These are phyloP conservation scores for Apodemia hepburni DNA, from an alignment of 2,888 invertebrate species.

Conservation along the genomic window DNA sequence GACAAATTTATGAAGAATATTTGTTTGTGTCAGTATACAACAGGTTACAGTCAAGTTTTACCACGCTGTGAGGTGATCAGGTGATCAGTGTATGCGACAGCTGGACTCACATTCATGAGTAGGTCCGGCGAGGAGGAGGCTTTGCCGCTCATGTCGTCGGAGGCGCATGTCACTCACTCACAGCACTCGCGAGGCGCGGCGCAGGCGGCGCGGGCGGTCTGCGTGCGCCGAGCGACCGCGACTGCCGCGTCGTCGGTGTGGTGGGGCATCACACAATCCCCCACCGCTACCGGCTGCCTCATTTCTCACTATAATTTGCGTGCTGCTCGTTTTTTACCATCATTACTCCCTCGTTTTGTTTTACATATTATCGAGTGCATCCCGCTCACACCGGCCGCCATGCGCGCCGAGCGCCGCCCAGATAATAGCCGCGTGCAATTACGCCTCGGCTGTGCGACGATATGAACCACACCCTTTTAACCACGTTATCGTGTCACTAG, in stretches of 20 bases:
- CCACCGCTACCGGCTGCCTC: constrained; percentile 77
- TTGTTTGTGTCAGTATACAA: not conserved
- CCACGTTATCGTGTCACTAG: constrained; percentile 29
- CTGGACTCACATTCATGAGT: constrained; percentile 79
- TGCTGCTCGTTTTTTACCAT: constrained; percentile 80
- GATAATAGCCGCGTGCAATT: constrained; percentile 76
- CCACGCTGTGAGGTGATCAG: not conserved
- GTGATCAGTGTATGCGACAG: constrained; percentile 31
- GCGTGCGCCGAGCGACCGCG: constrained; percentile 66
- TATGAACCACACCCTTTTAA: constrained; percentile 27
- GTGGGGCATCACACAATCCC: constrained; percentile 47
- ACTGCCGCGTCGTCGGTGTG: constrained; percentile 55
- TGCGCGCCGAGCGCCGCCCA: constrained; percentile 76
- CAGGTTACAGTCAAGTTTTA: not conserved
- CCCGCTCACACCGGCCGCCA: constrained; percentile 80
- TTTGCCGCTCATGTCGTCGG: constrained; percentile 72
- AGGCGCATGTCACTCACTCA: constrained; percentile 72
- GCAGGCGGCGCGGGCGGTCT: constrained; percentile 63
- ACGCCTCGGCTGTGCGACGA: constrained; percentile 48
- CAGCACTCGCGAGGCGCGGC: constrained; percentile 66
- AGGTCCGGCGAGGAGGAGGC: constrained; percentile 74
- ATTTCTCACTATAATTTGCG: constrained; percentile 81
- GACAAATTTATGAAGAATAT: not conserved
- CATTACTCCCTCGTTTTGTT: constrained; percentile 80
- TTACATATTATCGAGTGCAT: constrained; percentile 80